Percentiles rank a stretch among this genome's conserved stretches.
These are phyloP conservation scores for Abscondita cerata DNA, from an alignment of 2,888 invertebrate species.

Conservation along the genomic window DNA sequence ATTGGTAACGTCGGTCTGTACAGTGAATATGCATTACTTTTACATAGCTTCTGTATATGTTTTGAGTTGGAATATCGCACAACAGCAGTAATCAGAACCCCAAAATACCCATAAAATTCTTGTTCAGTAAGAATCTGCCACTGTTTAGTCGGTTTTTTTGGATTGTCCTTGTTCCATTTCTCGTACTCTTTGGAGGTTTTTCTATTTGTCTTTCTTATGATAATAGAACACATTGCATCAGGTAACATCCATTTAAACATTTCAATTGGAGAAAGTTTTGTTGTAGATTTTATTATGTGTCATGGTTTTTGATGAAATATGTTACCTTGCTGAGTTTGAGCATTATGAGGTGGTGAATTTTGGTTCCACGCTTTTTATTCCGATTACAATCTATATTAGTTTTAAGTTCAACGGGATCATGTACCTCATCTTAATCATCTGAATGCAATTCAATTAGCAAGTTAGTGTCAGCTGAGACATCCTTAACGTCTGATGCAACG, in stretches of 20 bases:
- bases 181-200: conserved; percentile 4
- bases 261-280: conserved; percentile 1
- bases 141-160: not conserved
- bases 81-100: conserved; percentile 3
- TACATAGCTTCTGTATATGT: conserved; percentile 12
- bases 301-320: conserved; percentile 3
- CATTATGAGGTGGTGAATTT: too few relatives aligned
- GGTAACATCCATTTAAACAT: conserved; percentile 11
- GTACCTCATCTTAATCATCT: too few relatives aligned
- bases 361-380: too few relatives aligned
- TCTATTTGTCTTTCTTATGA: conserved; percentile 17
- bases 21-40: conserved; percentile 14
- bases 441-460: too few relatives aligned
- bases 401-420: too few relatives aligned
- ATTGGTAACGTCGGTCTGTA: conserved; percentile 5
- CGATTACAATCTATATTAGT: too few relatives aligned
- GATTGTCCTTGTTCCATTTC: conserved; percentile 9
- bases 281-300: conserved; percentile 7
- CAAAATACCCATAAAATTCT: conserved; percentile 15
- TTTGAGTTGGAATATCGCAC: conserved; percentile 11
- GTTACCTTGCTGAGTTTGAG: conserved; percentile 1
- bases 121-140: not conserved
- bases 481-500: too few relatives aligned
- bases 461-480: too few relatives aligned
- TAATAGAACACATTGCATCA: conserved; percentile 8